Conservation (phyloP, 2,888 invertebrate genomes). For the Dasysyrphus tricinctus region DNA sequence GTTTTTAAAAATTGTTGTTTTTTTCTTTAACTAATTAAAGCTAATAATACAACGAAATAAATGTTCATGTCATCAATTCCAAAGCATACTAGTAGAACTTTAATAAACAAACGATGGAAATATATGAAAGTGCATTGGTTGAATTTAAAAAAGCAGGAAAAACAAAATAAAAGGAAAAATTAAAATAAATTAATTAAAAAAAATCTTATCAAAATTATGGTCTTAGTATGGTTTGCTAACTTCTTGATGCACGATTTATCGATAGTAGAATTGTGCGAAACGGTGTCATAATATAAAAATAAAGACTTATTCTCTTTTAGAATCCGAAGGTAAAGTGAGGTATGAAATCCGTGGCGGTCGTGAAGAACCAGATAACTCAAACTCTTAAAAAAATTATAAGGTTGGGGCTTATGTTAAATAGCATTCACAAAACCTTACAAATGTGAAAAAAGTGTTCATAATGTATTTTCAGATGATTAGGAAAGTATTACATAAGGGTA, state of each 20-base stretch:
- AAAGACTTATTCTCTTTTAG: too few relatives aligned
- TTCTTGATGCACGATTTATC: neutral
- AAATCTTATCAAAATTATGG: too few relatives aligned
- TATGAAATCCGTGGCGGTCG: too few relatives aligned
- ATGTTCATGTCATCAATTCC: conserved; percentile 20
- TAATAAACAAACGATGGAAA: neutral
- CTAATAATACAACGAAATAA: neutral
- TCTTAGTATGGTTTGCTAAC: neutral
- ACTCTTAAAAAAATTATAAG: too few relatives aligned
- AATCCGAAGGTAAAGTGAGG: too few relatives aligned
- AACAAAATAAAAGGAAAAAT: neutral
- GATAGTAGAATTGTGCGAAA: neutral
- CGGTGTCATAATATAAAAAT: too few relatives aligned
- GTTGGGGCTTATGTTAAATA: too few relatives aligned
- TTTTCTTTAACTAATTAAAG: neutral
- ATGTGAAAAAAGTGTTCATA: too few relatives aligned
- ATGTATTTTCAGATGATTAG: too few relatives aligned
- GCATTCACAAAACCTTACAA: too few relatives aligned
- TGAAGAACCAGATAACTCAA: too few relatives aligned
- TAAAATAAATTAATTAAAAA: neutral
- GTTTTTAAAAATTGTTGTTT: neutral
- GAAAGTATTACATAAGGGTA: too few relatives aligned
- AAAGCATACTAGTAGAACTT: conserved; percentile 1
- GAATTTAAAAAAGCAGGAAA: neutral
- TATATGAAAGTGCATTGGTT: neutral